Evolutionary conservation across 1,140 invertebrate species (phyloP).

Genomic region (Semibalanus balanoides): DNA sequence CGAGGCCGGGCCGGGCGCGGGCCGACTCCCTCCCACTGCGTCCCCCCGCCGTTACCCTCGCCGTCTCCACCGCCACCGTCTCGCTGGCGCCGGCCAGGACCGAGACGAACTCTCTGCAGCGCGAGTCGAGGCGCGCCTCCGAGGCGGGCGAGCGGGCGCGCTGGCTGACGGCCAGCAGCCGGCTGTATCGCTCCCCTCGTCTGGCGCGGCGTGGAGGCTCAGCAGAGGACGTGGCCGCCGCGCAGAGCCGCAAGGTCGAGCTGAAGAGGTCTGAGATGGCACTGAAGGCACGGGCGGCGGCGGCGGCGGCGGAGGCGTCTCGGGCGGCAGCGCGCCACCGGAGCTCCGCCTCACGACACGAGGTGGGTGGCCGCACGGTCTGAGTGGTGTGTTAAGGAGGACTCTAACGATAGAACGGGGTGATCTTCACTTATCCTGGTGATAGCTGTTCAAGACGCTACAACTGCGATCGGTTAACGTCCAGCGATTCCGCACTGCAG

Average conservation of each 20-base stretch:
- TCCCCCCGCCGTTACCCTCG: too few species aligned
- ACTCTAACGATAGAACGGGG: too few species aligned
- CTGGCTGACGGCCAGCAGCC: constrained; percentile 35
- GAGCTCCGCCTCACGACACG: not conserved
- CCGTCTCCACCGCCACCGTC: constrained; percentile 20
- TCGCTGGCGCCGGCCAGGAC: too few species aligned
- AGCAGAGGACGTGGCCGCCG: not conserved
- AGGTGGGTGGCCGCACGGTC: not conserved
- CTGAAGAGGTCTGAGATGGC: not conserved
- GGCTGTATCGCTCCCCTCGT: not conserved
- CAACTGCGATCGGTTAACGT: too few species aligned
- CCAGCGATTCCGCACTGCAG: too few species aligned
- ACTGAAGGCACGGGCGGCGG: not conserved
- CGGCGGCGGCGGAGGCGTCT: too few species aligned
- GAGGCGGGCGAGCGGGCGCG: constrained; percentile 25
- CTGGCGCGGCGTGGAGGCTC: not conserved
- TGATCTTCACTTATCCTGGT: too few species aligned
- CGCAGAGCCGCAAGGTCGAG: not conserved
- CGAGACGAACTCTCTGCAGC: too few species aligned
- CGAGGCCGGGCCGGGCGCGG: constrained; percentile 17
- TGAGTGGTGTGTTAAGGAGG: too few species aligned
- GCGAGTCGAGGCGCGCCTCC: not conserved
- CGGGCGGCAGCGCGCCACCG: too few species aligned
- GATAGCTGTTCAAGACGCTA: too few species aligned
- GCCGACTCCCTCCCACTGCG: constrained; percentile 19